A percentile compares a stretch with the other conserved stretches of the same genome.
Evolutionary conservation across 2,113 vertebrate species (phyloP).

Genomic region (Prunella himalayana): DNA sequence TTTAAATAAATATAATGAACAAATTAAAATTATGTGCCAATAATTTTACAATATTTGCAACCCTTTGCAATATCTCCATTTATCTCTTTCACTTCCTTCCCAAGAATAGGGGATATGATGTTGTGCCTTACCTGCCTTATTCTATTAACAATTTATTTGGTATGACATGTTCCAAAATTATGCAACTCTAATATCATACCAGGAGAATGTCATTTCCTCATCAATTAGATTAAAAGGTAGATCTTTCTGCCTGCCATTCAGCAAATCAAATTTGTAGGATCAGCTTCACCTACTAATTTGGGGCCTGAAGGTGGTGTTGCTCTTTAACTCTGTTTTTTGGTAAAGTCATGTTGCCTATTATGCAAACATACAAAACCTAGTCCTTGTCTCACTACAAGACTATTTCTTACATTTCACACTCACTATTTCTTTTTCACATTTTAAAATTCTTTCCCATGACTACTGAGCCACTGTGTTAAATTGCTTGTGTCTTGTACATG

Average conservation of each 20-base stretch:
- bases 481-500: background rate
- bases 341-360: background rate
- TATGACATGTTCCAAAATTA: background rate
- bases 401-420: background rate
- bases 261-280: background rate
- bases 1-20: background rate
- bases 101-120: background rate
- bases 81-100: background rate
- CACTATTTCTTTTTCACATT: background rate
- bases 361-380: accelerated
- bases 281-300: background rate
- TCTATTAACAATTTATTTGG: background rate
- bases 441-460: background rate
- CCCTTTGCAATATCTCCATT: background rate
- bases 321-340: background rate
- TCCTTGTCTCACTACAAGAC: background rate
- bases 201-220: background rate
- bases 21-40: background rate
- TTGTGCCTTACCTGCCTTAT: background rate
- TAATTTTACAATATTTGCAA: too few species aligned
- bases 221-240: background rate
- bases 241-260: background rate
- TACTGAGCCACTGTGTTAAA: background rate
- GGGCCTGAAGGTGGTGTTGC: accelerated
- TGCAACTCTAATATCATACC: background rate